These are phyloP conservation scores for Corythoichthys haematopterus DNA, from an alignment of 2,113 vertebrate species.

Conservation along the genomic window DNA sequence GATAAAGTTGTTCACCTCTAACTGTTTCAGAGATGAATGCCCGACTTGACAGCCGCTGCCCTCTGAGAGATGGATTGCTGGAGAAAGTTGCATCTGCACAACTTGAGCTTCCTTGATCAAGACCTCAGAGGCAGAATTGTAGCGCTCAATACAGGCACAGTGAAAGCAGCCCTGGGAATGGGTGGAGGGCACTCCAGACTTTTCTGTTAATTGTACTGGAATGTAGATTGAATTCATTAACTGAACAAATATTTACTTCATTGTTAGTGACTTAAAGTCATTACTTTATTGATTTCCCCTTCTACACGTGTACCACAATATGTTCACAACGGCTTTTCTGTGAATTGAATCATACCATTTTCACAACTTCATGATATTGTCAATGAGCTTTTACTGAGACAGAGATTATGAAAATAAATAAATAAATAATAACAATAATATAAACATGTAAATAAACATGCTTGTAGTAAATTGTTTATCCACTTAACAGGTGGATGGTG, in stretches of 20 bases:
- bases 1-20: slow-evolving; percentile 59
- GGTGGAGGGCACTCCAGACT: not conserved
- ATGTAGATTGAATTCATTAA: slow-evolving; percentile 63
- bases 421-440: not conserved
- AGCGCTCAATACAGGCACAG: slow-evolving; percentile 23
- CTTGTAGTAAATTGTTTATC: not conserved
- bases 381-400: not conserved
- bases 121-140: slow-evolving; percentile 16
- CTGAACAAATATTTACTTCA: slow-evolving; percentile 67
- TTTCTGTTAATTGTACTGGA: slow-evolving; percentile 53
- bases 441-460: not conserved
- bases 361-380: not conserved
- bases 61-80: slow-evolving; percentile 17
- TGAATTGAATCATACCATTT: not conserved
- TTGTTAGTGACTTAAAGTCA: slow-evolving; percentile 55
- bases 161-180: slow-evolving; percentile 4
- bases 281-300: slow-evolving; percentile 46
- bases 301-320: slow-evolving; percentile 1
- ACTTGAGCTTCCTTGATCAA: slow-evolving; percentile 19
- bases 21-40: slow-evolving; percentile 35
- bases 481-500: not conserved
- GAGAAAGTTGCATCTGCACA: not conserved
- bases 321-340: not conserved
- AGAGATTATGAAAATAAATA: not conserved
- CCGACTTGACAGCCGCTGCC: slow-evolving; percentile 26